phyloP scores from a whole-genome alignment of 2,113 vertebrate species.

The Nerophis ophidion region DNA sequence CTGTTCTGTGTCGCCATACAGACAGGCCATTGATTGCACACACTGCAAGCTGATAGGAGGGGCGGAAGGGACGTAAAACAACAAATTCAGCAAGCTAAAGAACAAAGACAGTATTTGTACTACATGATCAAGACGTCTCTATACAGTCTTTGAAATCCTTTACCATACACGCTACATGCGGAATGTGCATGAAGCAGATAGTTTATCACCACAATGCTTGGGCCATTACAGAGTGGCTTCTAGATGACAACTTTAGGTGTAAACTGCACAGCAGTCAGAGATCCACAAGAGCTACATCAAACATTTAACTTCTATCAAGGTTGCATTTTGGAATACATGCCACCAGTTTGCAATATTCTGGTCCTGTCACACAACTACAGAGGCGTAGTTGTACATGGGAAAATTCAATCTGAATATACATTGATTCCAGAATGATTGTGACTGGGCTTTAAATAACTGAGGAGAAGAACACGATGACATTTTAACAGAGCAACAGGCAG shows the following conservation, averaged over 20 bases:
- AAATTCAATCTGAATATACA: too few species aligned
- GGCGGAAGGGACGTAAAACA: constrained; percentile 46
- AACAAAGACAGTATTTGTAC: constrained; percentile 61
- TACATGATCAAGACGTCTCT: constrained; percentile 44
- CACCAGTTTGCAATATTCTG: too few species aligned
- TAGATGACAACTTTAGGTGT: background rate
- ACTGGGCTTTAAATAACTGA: too few species aligned
- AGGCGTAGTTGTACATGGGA: too few species aligned
- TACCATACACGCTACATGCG: constrained; percentile 2
- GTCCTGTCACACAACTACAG: too few species aligned
- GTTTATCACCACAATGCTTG: background rate
- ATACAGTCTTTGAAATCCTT: constrained; percentile 32
- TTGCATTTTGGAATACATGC: too few species aligned
- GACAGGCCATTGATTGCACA: constrained; percentile 62
- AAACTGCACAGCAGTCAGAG: background rate
- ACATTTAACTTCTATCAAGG: too few species aligned
- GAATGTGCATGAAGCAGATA: background rate
- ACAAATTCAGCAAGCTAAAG: constrained; percentile 43
- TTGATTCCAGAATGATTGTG: too few species aligned
- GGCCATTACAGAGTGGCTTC: background rate
- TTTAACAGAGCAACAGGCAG: too few species aligned
- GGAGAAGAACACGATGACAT: too few species aligned
- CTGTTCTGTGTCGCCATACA: constrained; percentile 62
- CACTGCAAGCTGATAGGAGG: constrained; percentile 62
- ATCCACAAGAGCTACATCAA: too few species aligned